Evolutionary conservation across 2,797 vertebrate species (phyloP), one percentile per base, ranked within the genome.

Genomic region (Anas bahamensis): DNA sequence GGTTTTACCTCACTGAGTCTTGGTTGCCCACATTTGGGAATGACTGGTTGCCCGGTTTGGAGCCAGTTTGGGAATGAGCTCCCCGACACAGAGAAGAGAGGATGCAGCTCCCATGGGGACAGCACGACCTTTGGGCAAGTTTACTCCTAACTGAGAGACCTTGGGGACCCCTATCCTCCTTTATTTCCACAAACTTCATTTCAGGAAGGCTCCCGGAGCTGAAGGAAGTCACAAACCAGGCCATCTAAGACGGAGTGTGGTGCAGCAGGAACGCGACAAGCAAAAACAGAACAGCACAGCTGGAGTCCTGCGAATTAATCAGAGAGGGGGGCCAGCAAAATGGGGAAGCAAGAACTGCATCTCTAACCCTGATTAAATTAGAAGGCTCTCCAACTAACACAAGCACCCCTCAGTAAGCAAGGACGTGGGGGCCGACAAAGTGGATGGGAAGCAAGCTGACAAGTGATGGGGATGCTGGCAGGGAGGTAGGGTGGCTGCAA

Each of bases 231-330:
- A 28, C 50, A 29, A 37, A 29, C 21, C 7, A 29, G 22, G 29
- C 29, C 39, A 21, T 6, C 17, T 6, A 8, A 66, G 10, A 17
- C 1, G 53, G 87, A 37, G 63, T 3, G 2, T 87, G 83, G 56
- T 5, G 1, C 9, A n/a, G 5, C 2, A 56, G 78, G 35, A 72
- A 69, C 28, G 97, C 98, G 98, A 98, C 97, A 97, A 98, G 98
- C 98, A 97, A 96, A 96, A 93, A 97, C 98, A 98, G 98, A 98
- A 98, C 98, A 98, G 98, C 95, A 86, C 66, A 87, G 98, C 97
- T 98, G 98, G 98, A 98, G 82, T 96, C 94, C 66, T 96, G 97
- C 82, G 98, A 98, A 98, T 98, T 98, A 98, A 98, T 98, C 97
- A 98, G 97, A 96, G 37, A 97, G 96, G 98, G 98, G 96, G 24